Conservation (phyloP, 1,140 invertebrate genomes). For the Drosophila punjabiensis region DNA sequence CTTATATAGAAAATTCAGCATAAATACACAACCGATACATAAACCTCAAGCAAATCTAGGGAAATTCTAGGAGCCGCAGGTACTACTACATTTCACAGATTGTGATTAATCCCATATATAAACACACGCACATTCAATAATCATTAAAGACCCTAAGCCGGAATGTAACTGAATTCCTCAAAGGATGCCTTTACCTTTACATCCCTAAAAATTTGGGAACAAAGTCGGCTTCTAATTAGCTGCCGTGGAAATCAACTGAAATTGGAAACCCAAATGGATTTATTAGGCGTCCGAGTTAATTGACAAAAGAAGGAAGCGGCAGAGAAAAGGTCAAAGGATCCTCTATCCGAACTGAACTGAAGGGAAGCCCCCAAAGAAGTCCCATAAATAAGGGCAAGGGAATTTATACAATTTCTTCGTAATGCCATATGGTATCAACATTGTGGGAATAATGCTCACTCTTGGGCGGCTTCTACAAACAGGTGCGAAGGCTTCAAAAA, state of each 20-base stretch:
- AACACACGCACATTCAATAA: conserved; percentile 5
- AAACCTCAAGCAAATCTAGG: not conserved
- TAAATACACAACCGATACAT: not conserved
- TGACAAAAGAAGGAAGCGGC: conserved; percentile 35
- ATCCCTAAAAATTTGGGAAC: conserved; percentile 15
- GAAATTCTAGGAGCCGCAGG: not conserved
- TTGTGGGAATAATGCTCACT: conserved; percentile 26
- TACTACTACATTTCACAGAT: not conserved
- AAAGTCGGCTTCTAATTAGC: conserved; percentile 27
- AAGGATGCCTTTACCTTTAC: conserved; percentile 6
- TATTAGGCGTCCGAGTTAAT: conserved; percentile 55
- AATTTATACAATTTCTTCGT: not conserved
- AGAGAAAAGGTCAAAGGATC: conserved; percentile 35
- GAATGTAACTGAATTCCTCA: not conserved
- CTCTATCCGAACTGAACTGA: conserved; percentile 8
- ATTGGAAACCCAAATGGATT: conserved; percentile 69
- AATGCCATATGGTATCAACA: conserved; percentile 14
- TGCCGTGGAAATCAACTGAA: conserved; percentile 30
- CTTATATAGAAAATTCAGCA: not conserved
- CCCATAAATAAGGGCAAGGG: conserved; percentile 5
- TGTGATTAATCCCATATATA: not conserved
- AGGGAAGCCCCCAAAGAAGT: conserved; percentile 24
- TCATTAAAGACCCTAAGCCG: not conserved
- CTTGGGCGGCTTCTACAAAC: conserved; percentile 7
- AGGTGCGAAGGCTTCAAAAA: conserved; percentile 4